A percentile compares a stretch with the other conserved stretches of the same genome.
Conservation (phyloP, 2,797 vertebrate genomes). For the Typhlichthys eigenmanni region DNA sequence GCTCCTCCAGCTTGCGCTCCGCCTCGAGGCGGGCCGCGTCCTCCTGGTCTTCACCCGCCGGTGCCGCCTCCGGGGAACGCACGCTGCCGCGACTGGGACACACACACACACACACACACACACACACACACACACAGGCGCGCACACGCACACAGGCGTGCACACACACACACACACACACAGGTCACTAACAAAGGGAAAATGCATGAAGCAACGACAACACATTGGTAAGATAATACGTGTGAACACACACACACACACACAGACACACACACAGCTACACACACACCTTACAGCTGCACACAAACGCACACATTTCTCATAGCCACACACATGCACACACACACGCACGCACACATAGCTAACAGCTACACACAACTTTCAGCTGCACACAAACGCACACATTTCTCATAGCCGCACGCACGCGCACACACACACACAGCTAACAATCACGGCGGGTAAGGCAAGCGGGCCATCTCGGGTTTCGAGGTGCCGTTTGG, state of each 20-base stretch:
- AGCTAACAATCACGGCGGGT: too few relatives aligned
- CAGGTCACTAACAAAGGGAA: too few relatives aligned
- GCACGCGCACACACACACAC: background rate
- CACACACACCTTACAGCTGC: too few relatives aligned
- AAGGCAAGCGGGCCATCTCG: too few relatives aligned
- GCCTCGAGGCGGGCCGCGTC: conserved; percentile 83
- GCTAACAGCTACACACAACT: too few relatives aligned
- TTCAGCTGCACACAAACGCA: background rate
- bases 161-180: background rate
- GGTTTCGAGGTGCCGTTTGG: too few relatives aligned
- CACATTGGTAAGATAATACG: too few relatives aligned
- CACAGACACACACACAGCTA: background rate
- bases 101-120: background rate
- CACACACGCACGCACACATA: background rate
- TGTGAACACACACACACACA: background rate
- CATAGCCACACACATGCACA: too few relatives aligned
- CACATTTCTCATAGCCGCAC: too few relatives aligned
- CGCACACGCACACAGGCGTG: background rate
- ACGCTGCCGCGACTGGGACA: conserved; percentile 75
- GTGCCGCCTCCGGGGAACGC: conserved; percentile 64
- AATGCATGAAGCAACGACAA: too few relatives aligned
- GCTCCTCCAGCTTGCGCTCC: conserved; percentile 88
- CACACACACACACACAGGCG: conserved; percentile 1
- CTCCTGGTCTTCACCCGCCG: conserved; percentile 45
- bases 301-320: background rate